These are phyloP conservation scores for Rugalucina vietnamica DNA, from an alignment of 2,888 invertebrate genomes.

Conservation along the genomic window DNA sequence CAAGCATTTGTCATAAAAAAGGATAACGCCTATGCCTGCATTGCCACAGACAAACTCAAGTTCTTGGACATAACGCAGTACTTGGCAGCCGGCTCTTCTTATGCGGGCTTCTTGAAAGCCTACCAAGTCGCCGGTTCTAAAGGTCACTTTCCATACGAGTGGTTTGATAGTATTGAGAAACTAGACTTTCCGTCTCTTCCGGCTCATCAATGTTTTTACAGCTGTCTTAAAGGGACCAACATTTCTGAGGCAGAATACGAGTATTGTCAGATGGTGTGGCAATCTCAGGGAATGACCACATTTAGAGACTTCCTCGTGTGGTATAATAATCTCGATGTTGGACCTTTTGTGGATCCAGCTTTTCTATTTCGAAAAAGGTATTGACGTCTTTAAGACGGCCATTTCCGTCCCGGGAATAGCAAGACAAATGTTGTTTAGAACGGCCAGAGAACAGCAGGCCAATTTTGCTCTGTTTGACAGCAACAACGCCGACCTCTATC, in stretches of 20 bases:
- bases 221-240: slow-evolving; percentile 14
- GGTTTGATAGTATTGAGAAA: slow-evolving; percentile 18
- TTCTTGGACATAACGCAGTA: slow-evolving; percentile 57
- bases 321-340: slow-evolving; percentile 63
- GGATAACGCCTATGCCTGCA: slow-evolving; percentile 43
- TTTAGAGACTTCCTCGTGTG: slow-evolving; percentile 60
- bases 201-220: slow-evolving; percentile 18
- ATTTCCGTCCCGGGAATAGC: slow-evolving; percentile 36
- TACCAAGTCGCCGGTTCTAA: slow-evolving; percentile 41
- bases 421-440: slow-evolving; percentile 32
- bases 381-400: slow-evolving; percentile 47
- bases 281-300: slow-evolving; percentile 47
- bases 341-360: slow-evolving; percentile 51
- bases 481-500: slow-evolving; percentile 17
- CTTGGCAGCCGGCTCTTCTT: slow-evolving; percentile 49
- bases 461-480: slow-evolving; percentile 25
- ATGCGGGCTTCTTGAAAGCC: slow-evolving; percentile 50
- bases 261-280: slow-evolving; percentile 49
- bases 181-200: slow-evolving; percentile 21
- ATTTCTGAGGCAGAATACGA: slow-evolving; percentile 21
- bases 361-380: slow-evolving; percentile 32
- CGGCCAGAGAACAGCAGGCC: background rate
- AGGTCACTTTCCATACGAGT: slow-evolving; percentile 37
- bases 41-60: slow-evolving; percentile 38
- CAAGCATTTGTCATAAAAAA: slow-evolving; percentile 39